These are phyloP conservation scores for Acestrorhynchus altus DNA, from an alignment of 2,797 vertebrate genomes.

Conservation along the genomic window DNA sequence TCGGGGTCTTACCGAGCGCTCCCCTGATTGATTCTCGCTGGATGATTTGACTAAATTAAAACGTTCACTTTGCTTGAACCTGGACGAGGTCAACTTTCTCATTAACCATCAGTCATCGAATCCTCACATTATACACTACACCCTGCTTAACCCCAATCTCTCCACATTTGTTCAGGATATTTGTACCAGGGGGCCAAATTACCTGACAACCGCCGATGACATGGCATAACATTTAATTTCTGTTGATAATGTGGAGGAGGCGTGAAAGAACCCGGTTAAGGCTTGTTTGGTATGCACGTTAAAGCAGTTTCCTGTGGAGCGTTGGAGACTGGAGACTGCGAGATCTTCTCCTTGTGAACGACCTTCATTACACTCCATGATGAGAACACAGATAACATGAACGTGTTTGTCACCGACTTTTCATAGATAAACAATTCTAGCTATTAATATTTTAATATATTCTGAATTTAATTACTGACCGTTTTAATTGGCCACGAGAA, in stretches of 20 bases:
- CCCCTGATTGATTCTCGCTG: constrained; percentile 16
- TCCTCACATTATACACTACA: constrained; percentile 29
- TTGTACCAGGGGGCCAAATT: constrained; percentile 44
- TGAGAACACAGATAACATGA: neutral
- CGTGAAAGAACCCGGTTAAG: neutral
- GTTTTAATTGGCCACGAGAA: too few species aligned
- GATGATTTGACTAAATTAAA: constrained; percentile 29
- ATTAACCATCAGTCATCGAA: constrained; percentile 44
- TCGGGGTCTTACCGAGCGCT: neutral
- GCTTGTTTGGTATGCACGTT: neutral
- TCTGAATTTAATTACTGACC: too few species aligned
- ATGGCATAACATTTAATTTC: constrained; percentile 13
- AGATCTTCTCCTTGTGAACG: neutral
- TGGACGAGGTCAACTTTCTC: constrained; percentile 43
- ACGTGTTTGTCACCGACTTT: too few species aligned
- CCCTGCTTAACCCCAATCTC: constrained; percentile 37
- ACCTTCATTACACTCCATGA: neutral
- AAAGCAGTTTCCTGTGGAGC: neutral
- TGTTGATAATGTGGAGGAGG: neutral
- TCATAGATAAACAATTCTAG: too few species aligned
- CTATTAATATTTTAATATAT: too few species aligned
- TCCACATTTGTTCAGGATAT: constrained; percentile 41
- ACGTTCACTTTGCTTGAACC: constrained; percentile 29
- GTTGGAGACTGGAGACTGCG: neutral
- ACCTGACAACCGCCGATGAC: neutral